Evolutionary conservation across 2,888 invertebrate species (phyloP).

Genomic region (Erynnis tages): DNA sequence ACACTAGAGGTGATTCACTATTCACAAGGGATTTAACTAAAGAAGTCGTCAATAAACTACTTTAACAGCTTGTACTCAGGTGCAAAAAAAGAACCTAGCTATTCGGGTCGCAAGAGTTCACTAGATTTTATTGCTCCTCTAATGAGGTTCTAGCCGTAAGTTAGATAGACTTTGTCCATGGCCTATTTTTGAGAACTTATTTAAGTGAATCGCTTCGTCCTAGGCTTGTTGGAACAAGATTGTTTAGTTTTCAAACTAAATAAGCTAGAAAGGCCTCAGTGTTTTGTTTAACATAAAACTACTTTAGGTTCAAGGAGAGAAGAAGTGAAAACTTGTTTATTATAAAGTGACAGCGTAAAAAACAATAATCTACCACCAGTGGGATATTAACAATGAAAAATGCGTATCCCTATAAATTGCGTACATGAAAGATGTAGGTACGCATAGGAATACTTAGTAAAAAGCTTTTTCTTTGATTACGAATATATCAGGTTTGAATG

Average conservation of each 20-base stretch:
- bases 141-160: slow-evolving; percentile 24
- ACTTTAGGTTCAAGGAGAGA: neutral
- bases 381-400: no score
- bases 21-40: no score
- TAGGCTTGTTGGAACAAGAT: slow-evolving; percentile 5
- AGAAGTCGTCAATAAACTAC: neutral
- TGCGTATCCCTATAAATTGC: no score
- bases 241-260: slow-evolving; percentile 9
- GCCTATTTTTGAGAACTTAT: slow-evolving; percentile 10
- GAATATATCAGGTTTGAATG: no score
- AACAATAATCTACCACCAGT: no score
- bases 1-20: no score
- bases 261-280: neutral
- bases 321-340: neutral
- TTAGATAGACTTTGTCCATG: slow-evolving; percentile 20
- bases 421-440: no score
- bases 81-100: neutral
- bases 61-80: neutral
- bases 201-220: slow-evolving; percentile 7
- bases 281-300: neutral
- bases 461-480: no score
- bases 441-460: no score
- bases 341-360: no score
- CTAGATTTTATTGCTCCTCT: slow-evolving; percentile 6
- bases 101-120: neutral